Conservation (phyloP, 2,113 vertebrate genomes). For the Protobothrops flavoviridis region DNA sequence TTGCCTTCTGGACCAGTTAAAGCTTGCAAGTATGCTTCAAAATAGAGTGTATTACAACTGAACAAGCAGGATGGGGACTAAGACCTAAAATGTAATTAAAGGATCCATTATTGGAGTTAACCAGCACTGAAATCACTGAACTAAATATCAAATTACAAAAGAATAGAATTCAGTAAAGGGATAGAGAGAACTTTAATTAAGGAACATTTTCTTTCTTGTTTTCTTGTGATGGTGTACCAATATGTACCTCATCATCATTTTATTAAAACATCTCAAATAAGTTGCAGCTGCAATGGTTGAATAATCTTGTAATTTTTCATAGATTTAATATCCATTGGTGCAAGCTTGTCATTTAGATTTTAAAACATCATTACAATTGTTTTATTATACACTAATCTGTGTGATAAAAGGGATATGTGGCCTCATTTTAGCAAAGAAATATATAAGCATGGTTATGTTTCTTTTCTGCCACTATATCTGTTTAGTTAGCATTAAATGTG, state of each 20-base stretch:
- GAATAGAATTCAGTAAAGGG: not conserved
- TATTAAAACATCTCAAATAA: slow-evolving; percentile 4
- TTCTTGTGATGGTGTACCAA: not conserved
- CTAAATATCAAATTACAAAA: not conserved
- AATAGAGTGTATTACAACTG: not conserved
- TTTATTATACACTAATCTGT: not conserved
- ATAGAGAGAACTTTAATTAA: not conserved
- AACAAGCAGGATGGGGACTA: not conserved
- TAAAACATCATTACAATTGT: not conserved
- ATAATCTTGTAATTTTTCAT: not conserved
- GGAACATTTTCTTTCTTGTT: not conserved
- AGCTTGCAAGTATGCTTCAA: not conserved
- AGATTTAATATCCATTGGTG: not conserved
- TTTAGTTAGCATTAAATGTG: not conserved
- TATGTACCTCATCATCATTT: not conserved
- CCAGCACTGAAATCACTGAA: not conserved
- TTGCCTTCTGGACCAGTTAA: not conserved
- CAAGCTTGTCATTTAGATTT: not conserved
- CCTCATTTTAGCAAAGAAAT: not conserved
- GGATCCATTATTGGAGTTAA: not conserved
- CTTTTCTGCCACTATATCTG: not conserved
- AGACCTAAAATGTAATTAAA: not conserved
- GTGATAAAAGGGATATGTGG: not conserved
- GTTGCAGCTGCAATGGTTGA: not conserved
- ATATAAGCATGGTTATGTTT: not conserved